Evolutionary conservation across 2,113 vertebrate species (phyloP).

Genomic region (Boulengeromyrus knoepffleri): DNA sequence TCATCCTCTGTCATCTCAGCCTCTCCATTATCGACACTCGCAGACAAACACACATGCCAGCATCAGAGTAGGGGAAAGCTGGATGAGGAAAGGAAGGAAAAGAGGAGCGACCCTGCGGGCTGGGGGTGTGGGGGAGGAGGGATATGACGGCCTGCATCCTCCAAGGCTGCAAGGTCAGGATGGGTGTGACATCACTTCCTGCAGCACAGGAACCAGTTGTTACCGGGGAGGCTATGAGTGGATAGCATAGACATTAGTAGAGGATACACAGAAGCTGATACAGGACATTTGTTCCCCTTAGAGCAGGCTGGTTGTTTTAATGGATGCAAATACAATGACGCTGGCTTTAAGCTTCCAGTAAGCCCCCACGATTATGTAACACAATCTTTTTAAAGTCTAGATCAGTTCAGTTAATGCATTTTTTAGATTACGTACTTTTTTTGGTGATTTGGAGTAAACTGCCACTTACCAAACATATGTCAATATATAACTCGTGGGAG

Average conservation of each 20-base stretch:
- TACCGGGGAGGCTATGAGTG: constrained; percentile 23
- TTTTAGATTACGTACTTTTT: neutral
- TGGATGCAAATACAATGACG: neutral
- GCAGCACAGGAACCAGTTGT: constrained; percentile 54
- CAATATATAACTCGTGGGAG: neutral
- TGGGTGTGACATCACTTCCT: constrained; percentile 48
- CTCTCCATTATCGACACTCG: neutral
- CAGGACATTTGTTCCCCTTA: constrained; percentile 39
- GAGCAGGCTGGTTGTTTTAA: constrained; percentile 32
- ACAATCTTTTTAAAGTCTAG: neutral
- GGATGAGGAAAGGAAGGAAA: constrained; percentile 17
- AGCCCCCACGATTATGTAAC: constrained; percentile 7
- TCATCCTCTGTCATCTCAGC: neutral
- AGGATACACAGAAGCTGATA: constrained; percentile 32
- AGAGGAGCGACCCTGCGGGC: neutral
- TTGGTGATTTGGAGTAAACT: neutral
- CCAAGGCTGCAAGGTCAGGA: constrained; percentile 47
- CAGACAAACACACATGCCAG: neutral
- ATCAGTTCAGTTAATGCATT: neutral
- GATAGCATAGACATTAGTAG: neutral
- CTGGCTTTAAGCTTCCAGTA: neutral
- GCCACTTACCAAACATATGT: neutral
- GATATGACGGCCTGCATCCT: constrained; percentile 54
- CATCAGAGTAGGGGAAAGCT: neutral
- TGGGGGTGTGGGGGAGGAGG: neutral